These are phyloP conservation scores for Geotrypetes seraphini DNA, from an alignment of 2,797 vertebrate species.

Conservation along the genomic window DNA sequence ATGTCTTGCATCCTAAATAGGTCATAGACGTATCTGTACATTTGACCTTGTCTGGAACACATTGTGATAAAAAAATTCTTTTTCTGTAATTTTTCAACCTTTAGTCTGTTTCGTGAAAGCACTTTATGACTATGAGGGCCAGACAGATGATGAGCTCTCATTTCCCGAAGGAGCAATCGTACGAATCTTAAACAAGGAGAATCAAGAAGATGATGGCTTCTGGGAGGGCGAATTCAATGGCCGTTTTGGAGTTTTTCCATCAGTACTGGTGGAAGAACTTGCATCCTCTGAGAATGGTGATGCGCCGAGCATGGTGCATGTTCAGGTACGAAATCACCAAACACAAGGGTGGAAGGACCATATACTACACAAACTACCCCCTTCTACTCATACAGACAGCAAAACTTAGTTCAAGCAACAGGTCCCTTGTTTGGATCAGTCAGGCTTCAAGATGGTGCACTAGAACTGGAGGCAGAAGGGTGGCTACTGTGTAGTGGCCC, in stretches of 20 bases:
- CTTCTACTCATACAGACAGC: too few relatives aligned
- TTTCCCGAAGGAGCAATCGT: constrained; percentile 91
- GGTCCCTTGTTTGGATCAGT: not conserved
- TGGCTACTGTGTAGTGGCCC: too few relatives aligned
- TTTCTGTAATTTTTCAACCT: too few relatives aligned
- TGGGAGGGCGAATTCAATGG: constrained; percentile 95
- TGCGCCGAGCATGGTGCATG: constrained; percentile 48
- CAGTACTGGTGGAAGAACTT: constrained; percentile 87
- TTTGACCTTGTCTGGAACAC: too few relatives aligned
- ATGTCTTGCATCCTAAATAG: too few relatives aligned
- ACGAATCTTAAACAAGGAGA: constrained; percentile 88
- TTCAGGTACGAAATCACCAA: constrained; percentile 48
- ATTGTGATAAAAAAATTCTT: too few relatives aligned
- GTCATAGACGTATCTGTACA: too few relatives aligned
- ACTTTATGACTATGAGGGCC: constrained; percentile 94
- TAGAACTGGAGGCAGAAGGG: too few relatives aligned
- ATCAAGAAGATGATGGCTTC: constrained; percentile 95
- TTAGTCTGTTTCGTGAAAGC: constrained; percentile 87
- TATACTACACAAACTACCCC: too few relatives aligned
- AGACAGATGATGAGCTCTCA: constrained; percentile 87
- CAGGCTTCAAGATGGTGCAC: too few relatives aligned
- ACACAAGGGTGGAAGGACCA: too few relatives aligned
- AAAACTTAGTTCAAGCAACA: not conserved
- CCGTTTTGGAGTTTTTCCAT: constrained; percentile 84
- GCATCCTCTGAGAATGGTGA: constrained; percentile 74